Evolutionary conservation across 1,140 invertebrate species (phyloP), one percentile per base, ranked within the genome.

Genomic region (Drosophila rhopaloa): DNA sequence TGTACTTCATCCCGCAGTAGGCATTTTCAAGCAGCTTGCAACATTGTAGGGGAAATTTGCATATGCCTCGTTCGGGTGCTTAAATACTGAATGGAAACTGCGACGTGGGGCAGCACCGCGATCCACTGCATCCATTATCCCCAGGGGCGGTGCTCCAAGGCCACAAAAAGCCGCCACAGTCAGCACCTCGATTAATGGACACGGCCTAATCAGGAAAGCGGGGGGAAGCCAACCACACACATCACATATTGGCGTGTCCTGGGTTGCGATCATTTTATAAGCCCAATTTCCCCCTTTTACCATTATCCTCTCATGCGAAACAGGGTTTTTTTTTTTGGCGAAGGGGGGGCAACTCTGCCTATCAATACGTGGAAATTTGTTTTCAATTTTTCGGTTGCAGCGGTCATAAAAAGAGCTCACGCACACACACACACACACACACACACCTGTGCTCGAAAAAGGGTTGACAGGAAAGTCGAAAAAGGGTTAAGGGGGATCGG

Each of bases 371-470:
- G 79, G 79, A 88, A 90, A 89, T 89, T 89, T 84, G 80, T 84
- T 89, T 89, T 90, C 80, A 89, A 90, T 89, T 89, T 90, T 89
- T 66, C 54, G 77, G 65, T 78, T 71, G 79, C 84, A 88, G 72
- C 76, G 74, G 73, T 81, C 84, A 78, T 89, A 84, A 89, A 89
- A 84, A 81, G 61, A 43, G 55, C 60, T 47, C 57, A 61, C 79
- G 43, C 63, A 77, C 67, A 66, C 55, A 43, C 63, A 66, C 55
- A 66, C 55, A 43, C 63, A 66, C 55, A 41, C 43, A 48, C 60
- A 32, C 35, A 50, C 57, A 59, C 60, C 44, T 81, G 72, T 72
- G 46, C 19, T 53, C 38, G 44, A 24, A 55, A 82, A 84, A 85
- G 81, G 81, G 81, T 84, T 84, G 83, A 74, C 77, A 50, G 46